Base-by-base conservation (phyloP, 2,888 invertebrate genomes). In the Pandemis corylana region DNA sequence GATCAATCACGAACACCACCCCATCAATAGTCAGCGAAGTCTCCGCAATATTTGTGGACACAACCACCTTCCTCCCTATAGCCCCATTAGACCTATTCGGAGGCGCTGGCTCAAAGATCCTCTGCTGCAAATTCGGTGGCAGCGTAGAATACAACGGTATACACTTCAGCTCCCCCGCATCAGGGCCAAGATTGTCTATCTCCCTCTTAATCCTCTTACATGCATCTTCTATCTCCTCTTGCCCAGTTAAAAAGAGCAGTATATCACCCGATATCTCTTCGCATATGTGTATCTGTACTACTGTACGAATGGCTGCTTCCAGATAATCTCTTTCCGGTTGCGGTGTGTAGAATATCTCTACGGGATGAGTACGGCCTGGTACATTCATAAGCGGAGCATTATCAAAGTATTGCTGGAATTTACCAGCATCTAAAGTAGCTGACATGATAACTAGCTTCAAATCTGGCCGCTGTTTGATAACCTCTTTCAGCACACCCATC, bases 21-120 rank as follows among this genome's bases (percentile, higher is more conserved):
- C 99, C 99, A 84, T 99, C 99, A 83, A 99, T 99, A 6, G 99
- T 99, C 41, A 99, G 92, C 0, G 99, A 99, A 0, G 99, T 99
- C 94, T 99, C 99, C 0, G 99, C 99, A 80, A 99, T 99, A 88
- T 99, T 99, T 0, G 99, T 99, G 0, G 99, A 99, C 0, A 99
- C 99, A 0, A 99, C 99, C 0, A 99, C 98, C 84, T 96, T 98
- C 5, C 98, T 93, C 0, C 99, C 98, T 49, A 99, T 97, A 0
- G 97, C 98, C 0, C 99, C 99, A 81, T 97, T 98, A 0, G 97
- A 91, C 86, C 98, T 97, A 72, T 97, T 97, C 0, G 99, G 98
- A 0, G 99, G 99, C 0, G 99, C 97, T 0, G 99, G 96, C 83
- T 99, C 99, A 86, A 99, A 99, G 84, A 99, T 99, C 76, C 99